Evolutionary conservation across 2,797 vertebrate genomes (phyloP).

Genomic region (Mormyrops attenuatus): DNA sequence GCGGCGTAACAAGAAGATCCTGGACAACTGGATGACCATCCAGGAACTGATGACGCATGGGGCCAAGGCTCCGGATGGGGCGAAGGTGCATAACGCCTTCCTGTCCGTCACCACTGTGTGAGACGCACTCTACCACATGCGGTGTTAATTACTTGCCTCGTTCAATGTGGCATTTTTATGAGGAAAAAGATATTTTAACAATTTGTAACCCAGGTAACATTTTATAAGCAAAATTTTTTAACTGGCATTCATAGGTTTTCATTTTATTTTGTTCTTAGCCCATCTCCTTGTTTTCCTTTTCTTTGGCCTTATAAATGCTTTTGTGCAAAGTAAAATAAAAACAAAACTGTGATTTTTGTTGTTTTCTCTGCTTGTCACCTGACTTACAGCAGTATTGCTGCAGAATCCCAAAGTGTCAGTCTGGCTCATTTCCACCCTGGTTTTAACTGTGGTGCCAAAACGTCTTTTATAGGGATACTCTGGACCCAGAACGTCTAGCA

Average conservation of each 20-base stretch:
- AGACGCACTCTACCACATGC: conserved; percentile 61
- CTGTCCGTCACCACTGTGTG: conserved; percentile 97
- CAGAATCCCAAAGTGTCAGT: neutral
- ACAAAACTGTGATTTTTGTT: conserved; percentile 9
- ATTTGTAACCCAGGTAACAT: conserved; percentile 72
- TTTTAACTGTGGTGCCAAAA: neutral
- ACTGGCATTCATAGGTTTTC: conserved; percentile 35
- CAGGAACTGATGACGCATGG: conserved; percentile 97
- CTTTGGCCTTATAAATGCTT: neutral
- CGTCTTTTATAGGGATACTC: neutral
- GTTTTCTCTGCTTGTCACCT: neutral
- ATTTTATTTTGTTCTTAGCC: neutral
- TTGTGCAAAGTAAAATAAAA: neutral
- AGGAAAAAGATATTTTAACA: conserved; percentile 75
- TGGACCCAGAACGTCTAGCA: neutral
- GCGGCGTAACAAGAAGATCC: conserved; percentile 92
- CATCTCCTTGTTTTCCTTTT: neutral
- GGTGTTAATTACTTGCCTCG: conserved; percentile 79
- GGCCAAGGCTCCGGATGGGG: conserved; percentile 83
- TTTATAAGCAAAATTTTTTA: conserved; percentile 72
- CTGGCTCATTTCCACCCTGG: neutral
- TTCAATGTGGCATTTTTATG: conserved; percentile 90
- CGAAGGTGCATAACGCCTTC: conserved; percentile 88
- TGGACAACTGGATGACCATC: conserved; percentile 99
- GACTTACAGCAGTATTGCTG: neutral